Conservation (phyloP, 2,113 vertebrate genomes). For the Petroica traversi region DNA sequence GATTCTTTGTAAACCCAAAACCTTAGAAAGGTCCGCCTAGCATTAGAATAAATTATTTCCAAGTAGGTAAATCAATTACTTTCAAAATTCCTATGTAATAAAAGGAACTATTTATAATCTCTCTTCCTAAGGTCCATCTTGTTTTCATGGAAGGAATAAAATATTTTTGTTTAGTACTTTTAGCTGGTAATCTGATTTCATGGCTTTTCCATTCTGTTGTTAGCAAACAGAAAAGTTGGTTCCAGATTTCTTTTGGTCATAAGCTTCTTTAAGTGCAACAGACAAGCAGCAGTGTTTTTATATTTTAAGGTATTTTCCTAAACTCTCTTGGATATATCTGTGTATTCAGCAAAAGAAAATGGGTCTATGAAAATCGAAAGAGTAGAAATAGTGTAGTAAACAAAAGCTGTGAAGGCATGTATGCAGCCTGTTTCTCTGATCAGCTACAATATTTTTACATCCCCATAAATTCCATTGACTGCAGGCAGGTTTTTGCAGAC, state of each 20-base stretch:
- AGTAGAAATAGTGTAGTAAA: not conserved
- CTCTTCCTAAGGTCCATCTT: not conserved
- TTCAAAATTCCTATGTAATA: not conserved
- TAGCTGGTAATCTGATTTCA: not conserved
- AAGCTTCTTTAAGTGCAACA: not conserved
- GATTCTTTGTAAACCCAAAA: not conserved
- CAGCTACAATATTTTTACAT: slow-evolving; percentile 12
- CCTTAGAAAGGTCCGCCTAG: slow-evolving; percentile 1
- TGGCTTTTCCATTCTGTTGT: not conserved
- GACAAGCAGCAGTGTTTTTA: not conserved
- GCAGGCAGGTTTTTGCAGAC: not conserved
- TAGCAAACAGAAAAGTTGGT: not conserved
- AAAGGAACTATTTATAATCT: not conserved
- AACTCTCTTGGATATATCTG: not conserved
- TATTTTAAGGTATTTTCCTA: slow-evolving; percentile 3
- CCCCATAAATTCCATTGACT: not conserved
- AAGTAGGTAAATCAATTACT: slow-evolving; percentile 17
- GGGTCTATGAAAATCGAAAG: not conserved
- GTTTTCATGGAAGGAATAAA: not conserved
- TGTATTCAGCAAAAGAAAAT: not conserved
- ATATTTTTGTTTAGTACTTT: not conserved
- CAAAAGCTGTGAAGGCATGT: not conserved
- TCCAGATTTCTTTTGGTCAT: not conserved
- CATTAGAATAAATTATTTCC: slow-evolving; percentile 25
- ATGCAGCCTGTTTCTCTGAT: not conserved